Evolutionary conservation across 2,888 invertebrate genomes (phyloP).

Genomic region (Archaeoteleia sp.): DNA sequence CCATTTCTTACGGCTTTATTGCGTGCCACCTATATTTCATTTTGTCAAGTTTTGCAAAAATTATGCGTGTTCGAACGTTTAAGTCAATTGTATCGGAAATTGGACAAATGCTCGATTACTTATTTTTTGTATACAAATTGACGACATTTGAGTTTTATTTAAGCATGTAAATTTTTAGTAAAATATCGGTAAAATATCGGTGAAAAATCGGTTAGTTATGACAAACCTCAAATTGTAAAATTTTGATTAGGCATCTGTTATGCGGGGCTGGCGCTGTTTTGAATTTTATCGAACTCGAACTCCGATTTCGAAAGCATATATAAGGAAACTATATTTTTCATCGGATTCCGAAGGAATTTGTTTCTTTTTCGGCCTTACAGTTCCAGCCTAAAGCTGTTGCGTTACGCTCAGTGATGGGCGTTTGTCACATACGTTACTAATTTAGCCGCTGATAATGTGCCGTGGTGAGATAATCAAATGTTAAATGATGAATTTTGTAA

Average conservation of each 20-base stretch:
- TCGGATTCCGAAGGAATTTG: no score
- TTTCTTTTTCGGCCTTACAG: no score
- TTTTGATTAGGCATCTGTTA: slow-evolving; percentile 24
- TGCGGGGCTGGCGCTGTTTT: slow-evolving; percentile 25
- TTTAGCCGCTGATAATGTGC: slow-evolving; percentile 1
- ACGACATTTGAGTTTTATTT: no score
- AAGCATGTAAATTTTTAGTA: no score
- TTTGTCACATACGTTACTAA: slow-evolving; percentile 3
- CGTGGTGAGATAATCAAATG: slow-evolving; percentile 21
- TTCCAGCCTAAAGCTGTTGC: slow-evolving; percentile 32
- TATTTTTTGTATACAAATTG: no score
- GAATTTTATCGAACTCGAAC: slow-evolving; percentile 9
- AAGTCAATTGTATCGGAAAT: no score
- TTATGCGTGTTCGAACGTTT: no score
- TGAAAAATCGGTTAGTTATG: slow-evolving; percentile 41
- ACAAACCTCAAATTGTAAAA: slow-evolving; percentile 11
- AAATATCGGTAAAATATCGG: no score
- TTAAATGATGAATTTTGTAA: slow-evolving; percentile 15
- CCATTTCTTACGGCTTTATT: no score
- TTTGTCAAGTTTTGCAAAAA: no score
- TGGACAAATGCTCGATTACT: no score
- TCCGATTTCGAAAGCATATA: not conserved
- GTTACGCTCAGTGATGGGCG: slow-evolving; percentile 44
- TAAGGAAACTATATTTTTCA: slow-evolving; percentile 1
- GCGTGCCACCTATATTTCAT: no score